Percentiles rank a stretch among this genome's conserved stretches.
Evolutionary conservation across 2,797 vertebrate genomes (phyloP).

Genomic region (Sebastes paucispinis): DNA sequence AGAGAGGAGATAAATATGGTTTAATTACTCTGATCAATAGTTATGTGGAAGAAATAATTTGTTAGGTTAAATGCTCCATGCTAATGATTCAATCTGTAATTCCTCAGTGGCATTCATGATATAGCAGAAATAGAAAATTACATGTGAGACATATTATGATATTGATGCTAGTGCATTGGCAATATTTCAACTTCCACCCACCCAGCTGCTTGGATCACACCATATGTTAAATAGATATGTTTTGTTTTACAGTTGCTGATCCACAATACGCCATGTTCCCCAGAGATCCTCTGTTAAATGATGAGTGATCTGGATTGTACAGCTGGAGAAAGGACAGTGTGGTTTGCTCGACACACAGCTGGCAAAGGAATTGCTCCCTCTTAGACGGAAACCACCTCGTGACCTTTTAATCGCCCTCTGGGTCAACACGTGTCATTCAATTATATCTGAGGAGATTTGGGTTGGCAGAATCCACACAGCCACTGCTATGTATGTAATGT

Average conservation of each 20-base stretch:
- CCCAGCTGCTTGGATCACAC: not conserved
- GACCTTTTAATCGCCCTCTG: not conserved
- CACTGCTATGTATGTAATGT: not conserved
- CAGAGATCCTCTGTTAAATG: not conserved
- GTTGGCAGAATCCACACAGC: not conserved
- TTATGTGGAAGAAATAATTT: constrained; percentile 26
- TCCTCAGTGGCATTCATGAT: not conserved
- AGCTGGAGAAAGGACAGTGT: not conserved
- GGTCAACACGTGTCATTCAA: constrained; percentile 12
- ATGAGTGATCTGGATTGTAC: not conserved
- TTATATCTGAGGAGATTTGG: not conserved
- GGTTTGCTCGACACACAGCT: not conserved
- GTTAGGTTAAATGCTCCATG: constrained; percentile 18
- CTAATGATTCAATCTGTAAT: constrained; percentile 16
- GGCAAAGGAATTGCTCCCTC: not conserved
- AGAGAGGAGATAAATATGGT: constrained; percentile 1
- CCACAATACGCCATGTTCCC: not conserved
- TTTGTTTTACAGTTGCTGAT: not conserved
- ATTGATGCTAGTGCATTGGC: not conserved
- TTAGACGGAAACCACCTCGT: not conserved
- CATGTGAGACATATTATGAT: not conserved
- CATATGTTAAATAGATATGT: not conserved
- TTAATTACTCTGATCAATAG: constrained; percentile 50
- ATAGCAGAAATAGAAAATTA: constrained; percentile 6
- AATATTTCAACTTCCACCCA: not conserved